Evolutionary conservation across 1,140 invertebrate species (phyloP).

Genomic region (Philopotamus ludificatus): DNA sequence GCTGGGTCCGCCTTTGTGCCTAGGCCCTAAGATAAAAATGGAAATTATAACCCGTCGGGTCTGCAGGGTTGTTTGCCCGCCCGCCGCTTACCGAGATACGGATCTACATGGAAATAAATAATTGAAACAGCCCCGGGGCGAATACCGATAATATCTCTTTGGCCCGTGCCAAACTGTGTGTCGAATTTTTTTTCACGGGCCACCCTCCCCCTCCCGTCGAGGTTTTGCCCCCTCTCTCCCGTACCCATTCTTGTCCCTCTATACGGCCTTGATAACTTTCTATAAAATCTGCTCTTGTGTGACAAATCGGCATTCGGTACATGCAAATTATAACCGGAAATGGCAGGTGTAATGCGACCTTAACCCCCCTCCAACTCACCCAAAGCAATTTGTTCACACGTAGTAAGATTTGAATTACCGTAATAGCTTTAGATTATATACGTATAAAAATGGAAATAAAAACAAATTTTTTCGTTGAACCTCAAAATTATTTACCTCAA

Average conservation of each 20-base stretch:
- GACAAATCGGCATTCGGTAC: neutral
- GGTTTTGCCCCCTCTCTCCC: too few relatives aligned
- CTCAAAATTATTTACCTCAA: too few relatives aligned
- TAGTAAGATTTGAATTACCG: too few relatives aligned
- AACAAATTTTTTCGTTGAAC: too few relatives aligned
- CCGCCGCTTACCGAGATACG: slow-evolving; percentile 27
- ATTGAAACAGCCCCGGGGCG: slow-evolving; percentile 35
- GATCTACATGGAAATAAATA: slow-evolving; percentile 38
- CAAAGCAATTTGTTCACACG: too few relatives aligned
- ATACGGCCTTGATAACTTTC: too few relatives aligned
- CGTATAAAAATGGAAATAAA: too few relatives aligned
- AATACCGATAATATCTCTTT: slow-evolving; percentile 29
- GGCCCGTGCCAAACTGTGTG: slow-evolving; percentile 11
- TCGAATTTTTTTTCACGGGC: slow-evolving; percentile 8
- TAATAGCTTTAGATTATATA: too few relatives aligned
- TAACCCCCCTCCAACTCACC: too few relatives aligned
- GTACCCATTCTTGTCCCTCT: too few relatives aligned
- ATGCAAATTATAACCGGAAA: too few relatives aligned
- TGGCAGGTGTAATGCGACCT: too few relatives aligned
- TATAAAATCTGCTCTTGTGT: neutral
- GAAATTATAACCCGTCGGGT: slow-evolving; percentile 34
- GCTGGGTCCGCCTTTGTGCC: slow-evolving; percentile 25
- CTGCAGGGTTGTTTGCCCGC: slow-evolving; percentile 24
- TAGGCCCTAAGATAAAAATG: slow-evolving; percentile 39
- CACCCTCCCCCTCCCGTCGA: neutral